Percentiles rank a stretch among this genome's conserved stretches.
Evolutionary conservation across 1,140 invertebrate genomes (phyloP).

Genomic region (Argopecten irradians): DNA sequence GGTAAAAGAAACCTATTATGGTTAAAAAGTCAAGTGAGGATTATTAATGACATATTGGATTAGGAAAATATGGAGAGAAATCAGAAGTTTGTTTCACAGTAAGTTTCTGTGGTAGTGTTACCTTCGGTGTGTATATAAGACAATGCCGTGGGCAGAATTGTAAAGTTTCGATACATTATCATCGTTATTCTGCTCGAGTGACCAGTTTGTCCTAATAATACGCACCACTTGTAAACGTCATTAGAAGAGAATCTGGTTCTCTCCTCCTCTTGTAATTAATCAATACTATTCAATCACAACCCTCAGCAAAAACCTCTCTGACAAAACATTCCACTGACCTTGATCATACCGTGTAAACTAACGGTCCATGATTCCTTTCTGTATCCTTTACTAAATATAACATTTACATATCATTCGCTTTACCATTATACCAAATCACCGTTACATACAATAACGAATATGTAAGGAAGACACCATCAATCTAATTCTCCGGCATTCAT

Average conservation of each 20-base stretch:
- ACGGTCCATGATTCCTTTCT: background rate
- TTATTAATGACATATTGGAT: background rate
- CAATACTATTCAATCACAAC: background rate
- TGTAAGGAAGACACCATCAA: too few relatives aligned
- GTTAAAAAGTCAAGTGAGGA: background rate
- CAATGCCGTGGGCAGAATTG: background rate
- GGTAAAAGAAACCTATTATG: background rate
- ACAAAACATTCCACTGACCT: background rate
- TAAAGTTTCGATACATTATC: background rate
- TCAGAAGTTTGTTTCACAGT: too few relatives aligned
- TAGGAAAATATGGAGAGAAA: too few relatives aligned
- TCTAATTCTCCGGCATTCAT: too few relatives aligned
- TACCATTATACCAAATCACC: background rate
- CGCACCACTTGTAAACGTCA: background rate
- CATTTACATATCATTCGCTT: background rate
- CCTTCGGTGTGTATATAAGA: background rate
- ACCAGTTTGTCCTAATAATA: background rate
- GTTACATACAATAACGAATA: too few relatives aligned
- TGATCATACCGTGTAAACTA: background rate
- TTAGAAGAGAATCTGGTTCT: background rate
- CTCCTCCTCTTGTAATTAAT: conserved; percentile 11
- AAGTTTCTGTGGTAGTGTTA: background rate
- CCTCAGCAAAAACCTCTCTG: background rate
- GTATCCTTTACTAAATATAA: background rate
- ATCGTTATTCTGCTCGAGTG: conserved; percentile 6